These are phyloP conservation scores for Mormyrus proboscirostris DNA, from an alignment of 2,797 vertebrate genomes.

Conservation along the genomic window DNA sequence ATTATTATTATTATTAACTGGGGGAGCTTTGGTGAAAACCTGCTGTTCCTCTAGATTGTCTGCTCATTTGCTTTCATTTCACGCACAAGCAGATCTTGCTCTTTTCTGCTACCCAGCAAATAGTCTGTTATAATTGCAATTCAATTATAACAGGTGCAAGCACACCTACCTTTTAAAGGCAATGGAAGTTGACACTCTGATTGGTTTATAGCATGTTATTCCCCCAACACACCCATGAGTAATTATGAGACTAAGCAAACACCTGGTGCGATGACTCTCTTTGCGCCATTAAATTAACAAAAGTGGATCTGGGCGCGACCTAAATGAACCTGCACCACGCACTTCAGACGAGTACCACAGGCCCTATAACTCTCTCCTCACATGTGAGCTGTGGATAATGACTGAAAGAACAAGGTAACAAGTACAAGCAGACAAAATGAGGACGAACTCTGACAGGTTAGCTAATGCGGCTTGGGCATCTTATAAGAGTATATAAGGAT, in stretches of 20 bases:
- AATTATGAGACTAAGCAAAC: not conserved
- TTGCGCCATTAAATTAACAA: not conserved
- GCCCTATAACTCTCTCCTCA: not conserved
- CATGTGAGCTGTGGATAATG: not conserved
- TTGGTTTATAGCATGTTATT: not conserved
- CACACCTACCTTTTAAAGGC: not conserved
- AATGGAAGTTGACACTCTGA: not conserved
- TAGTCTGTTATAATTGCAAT: not conserved
- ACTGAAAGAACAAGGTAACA: not conserved
- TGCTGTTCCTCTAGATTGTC: not conserved
- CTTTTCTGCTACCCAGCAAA: not conserved
- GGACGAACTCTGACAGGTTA: not conserved
- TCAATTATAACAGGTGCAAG: not conserved
- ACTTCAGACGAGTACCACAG: not conserved
- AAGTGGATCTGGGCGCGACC: not conserved
- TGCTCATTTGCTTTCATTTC: not conserved
- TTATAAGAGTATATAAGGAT: not conserved
- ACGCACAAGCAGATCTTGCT: not conserved
- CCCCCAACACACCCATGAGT: not conserved
- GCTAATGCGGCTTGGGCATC: not conserved
- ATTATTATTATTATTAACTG: not conserved
- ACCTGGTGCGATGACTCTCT: not conserved
- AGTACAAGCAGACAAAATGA: not conserved
- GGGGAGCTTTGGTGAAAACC: not conserved
- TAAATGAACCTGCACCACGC: not conserved